These are phyloP conservation scores for Vultur gryphus DNA, from an alignment of 2,797 vertebrate genomes.

Conservation along the genomic window DNA sequence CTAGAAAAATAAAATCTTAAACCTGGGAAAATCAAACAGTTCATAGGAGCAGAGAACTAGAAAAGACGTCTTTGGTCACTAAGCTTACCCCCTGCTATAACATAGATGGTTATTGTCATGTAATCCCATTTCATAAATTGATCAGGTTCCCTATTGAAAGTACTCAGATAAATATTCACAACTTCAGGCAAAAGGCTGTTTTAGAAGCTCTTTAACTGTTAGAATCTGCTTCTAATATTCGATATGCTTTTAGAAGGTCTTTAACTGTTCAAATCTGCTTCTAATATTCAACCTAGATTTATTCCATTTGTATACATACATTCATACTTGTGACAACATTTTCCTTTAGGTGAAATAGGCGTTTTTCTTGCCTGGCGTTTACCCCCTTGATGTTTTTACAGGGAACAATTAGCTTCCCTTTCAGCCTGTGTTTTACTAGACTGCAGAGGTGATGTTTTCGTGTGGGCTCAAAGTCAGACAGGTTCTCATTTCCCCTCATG, in stretches of 20 bases:
- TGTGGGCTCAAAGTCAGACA: neutral
- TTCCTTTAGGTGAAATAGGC: neutral
- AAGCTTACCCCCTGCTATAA: neutral
- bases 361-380: neutral
- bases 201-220: neutral
- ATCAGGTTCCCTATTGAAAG: neutral
- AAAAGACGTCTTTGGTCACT: neutral
- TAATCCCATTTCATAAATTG: neutral
- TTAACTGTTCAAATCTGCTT: neutral
- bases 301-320: neutral
- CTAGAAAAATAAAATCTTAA: neutral
- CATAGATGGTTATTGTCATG: neutral
- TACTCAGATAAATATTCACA: neutral
- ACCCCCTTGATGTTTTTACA: neutral
- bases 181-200: neutral
- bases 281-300: neutral
- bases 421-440: neutral
- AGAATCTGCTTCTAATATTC: neutral
- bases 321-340: neutral
- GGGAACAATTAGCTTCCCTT: neutral
- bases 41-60: neutral
- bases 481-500: neutral
- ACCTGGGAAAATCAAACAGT: neutral
- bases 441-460: accelerated
- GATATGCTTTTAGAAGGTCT: neutral